A percentile compares a stretch with the other conserved stretches of the same genome.
phyloP scores from a whole-genome alignment of 2,113 vertebrate species.

The Elgaria multicarinata region DNA sequence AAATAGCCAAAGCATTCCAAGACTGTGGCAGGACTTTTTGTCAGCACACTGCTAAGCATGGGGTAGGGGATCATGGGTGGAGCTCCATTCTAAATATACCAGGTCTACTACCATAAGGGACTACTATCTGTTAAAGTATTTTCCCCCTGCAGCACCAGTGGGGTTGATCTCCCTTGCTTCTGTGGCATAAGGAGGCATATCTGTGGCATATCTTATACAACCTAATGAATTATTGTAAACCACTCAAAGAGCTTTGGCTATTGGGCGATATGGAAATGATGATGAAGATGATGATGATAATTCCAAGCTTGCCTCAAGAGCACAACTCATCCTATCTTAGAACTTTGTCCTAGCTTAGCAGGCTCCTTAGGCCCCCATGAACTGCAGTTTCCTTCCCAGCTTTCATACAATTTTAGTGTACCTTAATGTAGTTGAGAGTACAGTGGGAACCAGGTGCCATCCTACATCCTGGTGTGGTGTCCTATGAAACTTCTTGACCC shows the following conservation, averaged over 20 bases:
- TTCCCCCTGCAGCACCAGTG: not conserved
- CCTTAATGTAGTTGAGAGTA: not conserved
- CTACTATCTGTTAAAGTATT: not conserved
- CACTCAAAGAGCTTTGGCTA: no score
- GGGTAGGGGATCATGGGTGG: not conserved
- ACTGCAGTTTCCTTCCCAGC: not conserved
- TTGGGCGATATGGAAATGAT: no score
- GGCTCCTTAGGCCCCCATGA: not conserved
- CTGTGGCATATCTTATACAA: not conserved
- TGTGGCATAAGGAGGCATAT: not conserved
- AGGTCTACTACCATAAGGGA: not conserved
- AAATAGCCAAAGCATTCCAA: not conserved
- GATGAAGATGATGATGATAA: no score
- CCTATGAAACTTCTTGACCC: not conserved
- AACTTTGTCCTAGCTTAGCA: not conserved
- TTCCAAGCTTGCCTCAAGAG: not conserved
- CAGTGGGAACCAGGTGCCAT: not conserved
- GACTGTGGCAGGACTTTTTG: not conserved
- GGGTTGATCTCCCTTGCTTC: not conserved
- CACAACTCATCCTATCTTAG: not conserved
- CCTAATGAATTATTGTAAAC: no score
- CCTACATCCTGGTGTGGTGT: not conserved
- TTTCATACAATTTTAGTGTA: not conserved
- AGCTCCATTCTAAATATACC: not conserved
- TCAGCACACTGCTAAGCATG: not conserved